These are phyloP conservation scores for Xenopus tropicalis DNA, from an alignment of 2,113 vertebrate genomes.

Conservation along the genomic window DNA sequence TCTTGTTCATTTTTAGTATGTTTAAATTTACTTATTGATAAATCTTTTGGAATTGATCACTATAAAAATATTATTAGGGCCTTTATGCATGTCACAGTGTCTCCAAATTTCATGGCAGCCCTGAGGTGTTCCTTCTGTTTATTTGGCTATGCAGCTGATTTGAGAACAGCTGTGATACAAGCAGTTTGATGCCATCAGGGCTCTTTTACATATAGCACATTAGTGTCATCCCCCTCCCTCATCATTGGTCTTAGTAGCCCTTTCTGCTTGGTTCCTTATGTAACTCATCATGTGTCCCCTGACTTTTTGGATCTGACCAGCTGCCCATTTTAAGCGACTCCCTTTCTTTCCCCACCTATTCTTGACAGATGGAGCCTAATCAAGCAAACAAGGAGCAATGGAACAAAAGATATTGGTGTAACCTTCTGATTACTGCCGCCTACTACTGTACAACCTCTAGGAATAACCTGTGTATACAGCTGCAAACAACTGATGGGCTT, in stretches of 20 bases:
- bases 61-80: too few relatives aligned
- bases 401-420: slow-evolving; percentile 2
- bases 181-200: background rate
- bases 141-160: slow-evolving; percentile 12
- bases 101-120: background rate
- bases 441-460: too few relatives aligned
- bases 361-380: slow-evolving; percentile 15
- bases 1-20: too few relatives aligned
- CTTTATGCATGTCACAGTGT: too few relatives aligned
- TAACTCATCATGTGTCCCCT: slow-evolving; percentile 27
- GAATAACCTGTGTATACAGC: too few relatives aligned
- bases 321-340: slow-evolving; percentile 24
- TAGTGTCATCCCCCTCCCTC: slow-evolving; percentile 1
- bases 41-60: too few relatives aligned
- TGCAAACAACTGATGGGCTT: too few relatives aligned
- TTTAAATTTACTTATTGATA: too few relatives aligned
- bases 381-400: too few relatives aligned
- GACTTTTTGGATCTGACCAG: slow-evolving; percentile 32
- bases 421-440: background rate
- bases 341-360: slow-evolving; percentile 5
- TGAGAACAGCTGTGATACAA: slow-evolving; percentile 27
- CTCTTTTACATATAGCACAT: too few relatives aligned
- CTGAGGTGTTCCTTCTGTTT: slow-evolving; percentile 18
- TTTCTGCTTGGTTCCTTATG: slow-evolving; percentile 13
- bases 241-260: slow-evolving; percentile 6